Evolutionary conservation across 2,113 vertebrate species (phyloP).

Genomic region (Brachyhypopomus gauderio): DNA sequence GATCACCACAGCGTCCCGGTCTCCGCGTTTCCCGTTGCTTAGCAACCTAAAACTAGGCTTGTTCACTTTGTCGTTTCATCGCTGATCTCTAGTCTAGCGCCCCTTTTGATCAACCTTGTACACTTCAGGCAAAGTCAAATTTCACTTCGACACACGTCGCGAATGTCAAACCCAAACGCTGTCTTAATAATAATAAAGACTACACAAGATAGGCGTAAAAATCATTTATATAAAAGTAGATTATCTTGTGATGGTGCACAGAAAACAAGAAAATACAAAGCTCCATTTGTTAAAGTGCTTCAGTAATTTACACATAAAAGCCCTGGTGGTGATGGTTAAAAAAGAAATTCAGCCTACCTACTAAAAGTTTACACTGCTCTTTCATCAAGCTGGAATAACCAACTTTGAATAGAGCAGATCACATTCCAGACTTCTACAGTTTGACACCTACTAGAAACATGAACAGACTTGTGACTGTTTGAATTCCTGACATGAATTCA

Average conservation of each 20-base stretch:
- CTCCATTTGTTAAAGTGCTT: constrained; percentile 34
- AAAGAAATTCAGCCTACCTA: not conserved
- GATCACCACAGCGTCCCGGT: not conserved
- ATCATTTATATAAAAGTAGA: constrained; percentile 17
- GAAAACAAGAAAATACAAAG: not conserved
- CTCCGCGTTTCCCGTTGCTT: constrained; percentile 70
- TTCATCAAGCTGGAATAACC: not conserved
- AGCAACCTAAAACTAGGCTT: constrained; percentile 67
- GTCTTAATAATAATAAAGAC: not conserved
- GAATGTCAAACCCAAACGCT: too few relatives aligned
- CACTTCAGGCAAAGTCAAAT: too few relatives aligned
- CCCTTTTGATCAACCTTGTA: not conserved
- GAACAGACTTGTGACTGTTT: not conserved
- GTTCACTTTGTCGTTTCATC: not conserved
- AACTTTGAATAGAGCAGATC: not conserved
- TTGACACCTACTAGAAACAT: not conserved
- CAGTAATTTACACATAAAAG: not conserved
- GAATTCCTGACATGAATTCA: not conserved
- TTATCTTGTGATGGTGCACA: not conserved
- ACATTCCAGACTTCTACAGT: not conserved
- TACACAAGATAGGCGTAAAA: not conserved
- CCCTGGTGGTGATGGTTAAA: not conserved
- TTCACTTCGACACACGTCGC: too few relatives aligned
- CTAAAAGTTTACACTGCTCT: not conserved
- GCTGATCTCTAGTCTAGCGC: not conserved